Evolutionary conservation across 1,140 invertebrate genomes (phyloP).

Genomic region (Myzus persicae): DNA sequence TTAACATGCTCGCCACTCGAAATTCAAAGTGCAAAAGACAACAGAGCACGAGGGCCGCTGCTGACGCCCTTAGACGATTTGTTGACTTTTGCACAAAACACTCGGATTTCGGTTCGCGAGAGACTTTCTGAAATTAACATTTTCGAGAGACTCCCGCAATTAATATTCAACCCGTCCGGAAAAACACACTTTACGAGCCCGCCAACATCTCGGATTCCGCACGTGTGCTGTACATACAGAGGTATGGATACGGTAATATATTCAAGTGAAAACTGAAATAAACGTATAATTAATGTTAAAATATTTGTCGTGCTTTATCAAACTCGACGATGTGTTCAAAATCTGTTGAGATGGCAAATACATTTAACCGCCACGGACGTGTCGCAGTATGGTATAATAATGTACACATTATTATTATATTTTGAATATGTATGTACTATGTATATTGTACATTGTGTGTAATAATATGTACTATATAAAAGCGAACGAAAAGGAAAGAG

Average conservation of each 20-base stretch:
- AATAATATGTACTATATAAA: not conserved
- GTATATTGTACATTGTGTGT: too few species aligned
- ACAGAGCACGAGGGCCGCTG: not conserved
- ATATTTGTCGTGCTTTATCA: conserved; percentile 1
- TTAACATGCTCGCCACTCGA: too few species aligned
- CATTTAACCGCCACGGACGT: not conserved
- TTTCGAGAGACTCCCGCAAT: not conserved
- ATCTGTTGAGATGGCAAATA: not conserved
- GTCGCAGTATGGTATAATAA: not conserved
- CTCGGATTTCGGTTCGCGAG: not conserved
- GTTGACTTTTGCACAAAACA: not conserved
- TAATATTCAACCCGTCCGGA: not conserved
- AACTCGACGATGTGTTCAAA: not conserved
- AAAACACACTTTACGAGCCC: not conserved
- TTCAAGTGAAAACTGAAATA: not conserved
- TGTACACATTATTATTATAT: not conserved
- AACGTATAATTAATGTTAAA: not conserved
- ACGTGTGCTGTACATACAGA: not conserved
- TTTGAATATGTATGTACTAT: not conserved
- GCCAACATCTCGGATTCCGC: not conserved
- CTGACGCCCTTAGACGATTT: not conserved
- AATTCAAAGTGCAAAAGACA: not conserved
- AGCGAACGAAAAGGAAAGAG: not conserved
- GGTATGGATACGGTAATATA: not conserved
- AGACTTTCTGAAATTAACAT: not conserved